Evolutionary conservation across 2,113 vertebrate species (phyloP), one percentile per base, ranked within the genome.

Genomic region (Limanda limanda): DNA sequence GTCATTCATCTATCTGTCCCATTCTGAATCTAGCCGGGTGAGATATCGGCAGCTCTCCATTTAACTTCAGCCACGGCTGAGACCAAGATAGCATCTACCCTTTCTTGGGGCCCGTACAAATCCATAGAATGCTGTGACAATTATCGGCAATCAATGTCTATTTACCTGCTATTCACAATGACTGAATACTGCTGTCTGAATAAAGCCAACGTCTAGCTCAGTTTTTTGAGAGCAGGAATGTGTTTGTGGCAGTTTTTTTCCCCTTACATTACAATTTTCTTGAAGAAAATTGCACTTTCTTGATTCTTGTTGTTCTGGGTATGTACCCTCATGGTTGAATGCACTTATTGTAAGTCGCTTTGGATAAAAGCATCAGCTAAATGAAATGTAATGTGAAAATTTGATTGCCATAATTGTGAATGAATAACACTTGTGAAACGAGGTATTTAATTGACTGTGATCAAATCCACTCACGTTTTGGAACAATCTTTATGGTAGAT

Each of bases 11-110:
- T 15, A 5, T 51, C 61, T 25, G 55, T 81, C 62, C 71, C 47
- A 0, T 56, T 72, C 77, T 75, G 73, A 68, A 72, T 80, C 31
- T 20, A 59, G 56, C 35, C 67, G 31, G 67, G 73, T 71, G 75
- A 79, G 73, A 81, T 86, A 91, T 82, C 63, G 78, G 76, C 81
- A 47, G 76, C 76, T 79, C 65, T 71, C 78, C 61, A 18, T 92
- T 91, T 84, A 89, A 70, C 86, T 81, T 69, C 51, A 66, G 73
- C 78, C 55, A 14, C 14, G 76, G 68, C 69, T 25, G 64, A 70
- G 73, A 74, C 68, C 48, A 17, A 89, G 90, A 92, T 92, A 91
- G 68, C 67, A 88, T 91, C 89, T 91, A 89, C 85, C 90, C 90
- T 92, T 92, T 86, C 71, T 78, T n/a, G 59, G 86, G 81, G 72